Percentiles rank a stretch among this genome's conserved stretches.
Conservation (phyloP, 1,140 invertebrate genomes). For the Lordiphosa mommai region DNA sequence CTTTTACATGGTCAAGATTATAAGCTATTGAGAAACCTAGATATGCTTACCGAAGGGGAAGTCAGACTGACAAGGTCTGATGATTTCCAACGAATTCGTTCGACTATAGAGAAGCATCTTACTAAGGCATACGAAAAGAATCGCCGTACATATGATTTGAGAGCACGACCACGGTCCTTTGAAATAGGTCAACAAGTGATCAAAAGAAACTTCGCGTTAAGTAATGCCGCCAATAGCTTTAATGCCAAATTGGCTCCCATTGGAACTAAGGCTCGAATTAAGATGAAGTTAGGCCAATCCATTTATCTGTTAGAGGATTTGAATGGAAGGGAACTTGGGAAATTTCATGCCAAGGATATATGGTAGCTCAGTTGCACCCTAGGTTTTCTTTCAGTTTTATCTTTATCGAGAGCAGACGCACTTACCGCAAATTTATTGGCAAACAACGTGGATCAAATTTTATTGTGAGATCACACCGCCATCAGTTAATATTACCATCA, state of each 20-base stretch:
- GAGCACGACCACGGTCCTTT: neutral
- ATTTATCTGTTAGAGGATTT: too few relatives aligned
- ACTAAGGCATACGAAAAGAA: neutral
- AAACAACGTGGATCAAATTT: too few relatives aligned
- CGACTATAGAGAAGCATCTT: neutral
- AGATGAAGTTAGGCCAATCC: neutral
- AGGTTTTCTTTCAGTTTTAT: neutral
- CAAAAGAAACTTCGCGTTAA: neutral
- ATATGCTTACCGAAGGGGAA: neutral
- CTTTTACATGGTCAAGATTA: slow-evolving; percentile 7
- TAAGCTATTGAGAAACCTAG: neutral
- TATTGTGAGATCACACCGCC: too few relatives aligned
- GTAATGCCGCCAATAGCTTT: neutral
- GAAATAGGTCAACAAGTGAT: neutral
- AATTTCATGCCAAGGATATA: neutral
- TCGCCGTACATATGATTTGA: neutral
- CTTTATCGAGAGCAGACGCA: too few relatives aligned
- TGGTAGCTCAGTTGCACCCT: neutral
- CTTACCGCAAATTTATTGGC: too few relatives aligned
- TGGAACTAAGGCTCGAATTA: neutral
- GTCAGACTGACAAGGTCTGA: neutral
- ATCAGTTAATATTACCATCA: too few relatives aligned
- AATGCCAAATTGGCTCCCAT: slow-evolving; percentile 7
- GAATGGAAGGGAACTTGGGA: neutral
- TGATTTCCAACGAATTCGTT: neutral